Evolutionary conservation across 53 echinoderm and acorn worm genomes (phyloP).

Genomic region (Glandiceps talaboti): DNA sequence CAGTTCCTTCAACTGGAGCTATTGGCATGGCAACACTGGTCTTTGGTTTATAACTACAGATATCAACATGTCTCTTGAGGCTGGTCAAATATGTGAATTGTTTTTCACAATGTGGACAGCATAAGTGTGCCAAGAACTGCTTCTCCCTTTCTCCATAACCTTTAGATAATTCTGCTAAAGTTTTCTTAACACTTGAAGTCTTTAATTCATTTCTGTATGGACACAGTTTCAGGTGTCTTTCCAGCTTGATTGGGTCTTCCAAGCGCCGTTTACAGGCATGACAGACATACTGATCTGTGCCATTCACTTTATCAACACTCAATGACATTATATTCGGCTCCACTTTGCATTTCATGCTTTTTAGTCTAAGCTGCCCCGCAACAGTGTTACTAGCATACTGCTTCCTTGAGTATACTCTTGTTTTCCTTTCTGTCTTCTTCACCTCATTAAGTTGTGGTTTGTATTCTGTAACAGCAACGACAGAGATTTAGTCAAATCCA

Average conservation of each 20-base stretch:
- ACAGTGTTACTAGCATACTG: slow-evolving; percentile 13
- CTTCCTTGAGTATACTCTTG: background rate
- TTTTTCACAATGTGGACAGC: slow-evolving; percentile 77
- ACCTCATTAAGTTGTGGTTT: background rate
- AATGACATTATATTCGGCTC: slow-evolving; percentile 52
- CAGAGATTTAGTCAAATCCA: background rate
- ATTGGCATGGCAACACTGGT: no score
- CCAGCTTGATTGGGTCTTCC: slow-evolving; percentile 66
- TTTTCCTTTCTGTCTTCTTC: background rate
- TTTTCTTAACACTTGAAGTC: slow-evolving; percentile 20
- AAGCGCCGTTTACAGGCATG: slow-evolving; percentile 79
- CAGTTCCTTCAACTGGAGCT: no score
- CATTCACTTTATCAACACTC: slow-evolving; percentile 48
- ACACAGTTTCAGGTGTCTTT: slow-evolving; percentile 88
- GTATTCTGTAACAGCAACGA: background rate
- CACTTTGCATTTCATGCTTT: no score
- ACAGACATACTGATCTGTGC: slow-evolving; percentile 73
- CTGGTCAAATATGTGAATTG: slow-evolving; percentile 88
- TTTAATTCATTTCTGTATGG: slow-evolving; percentile 70
- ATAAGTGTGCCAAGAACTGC: slow-evolving; percentile 40
- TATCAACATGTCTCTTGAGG: slow-evolving; percentile 64
- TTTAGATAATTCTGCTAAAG: slow-evolving; percentile 13
- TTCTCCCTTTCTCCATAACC: slow-evolving; percentile 21
- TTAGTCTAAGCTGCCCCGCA: no score
- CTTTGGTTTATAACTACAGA: no score